Base-by-base conservation (phyloP, 2,888 invertebrate species). In the Tridacna crocea region DNA sequence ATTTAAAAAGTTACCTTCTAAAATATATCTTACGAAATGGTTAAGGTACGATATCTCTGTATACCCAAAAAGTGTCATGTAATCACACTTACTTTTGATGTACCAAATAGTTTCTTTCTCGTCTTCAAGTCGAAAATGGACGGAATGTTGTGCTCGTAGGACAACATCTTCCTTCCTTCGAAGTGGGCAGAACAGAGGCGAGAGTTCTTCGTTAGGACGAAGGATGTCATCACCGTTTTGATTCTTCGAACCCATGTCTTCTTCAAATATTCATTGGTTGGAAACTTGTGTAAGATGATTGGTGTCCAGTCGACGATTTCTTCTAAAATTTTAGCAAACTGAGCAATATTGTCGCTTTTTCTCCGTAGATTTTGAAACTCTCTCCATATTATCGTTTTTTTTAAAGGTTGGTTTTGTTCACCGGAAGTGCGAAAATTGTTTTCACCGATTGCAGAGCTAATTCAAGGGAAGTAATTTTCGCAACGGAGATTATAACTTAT, bases 191-290 rank as follows among this genome's bases (percentile, higher is more conserved):
- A 61, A 22, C 61, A 61, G 19, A 61, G 19, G 61, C 61, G 61
- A n/a, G 61, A 61, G 10, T 61, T 61, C 61, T 61, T 61, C 22
- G 61, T 61, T 61, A 61, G 61, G 61, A 61, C 61, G 61, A 61
- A 61, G 19, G 61, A n/a, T 61, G 13, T 22, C 61, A 61, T 61
- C 22, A 61, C 61, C 61, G 61, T 61, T 61, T 61, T 61, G 22
- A 61, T 61, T 61, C 61, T 19, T 17, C 61, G 61, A 22, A 61
- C 61, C 61, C 61, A 61, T 22, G 61, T 61, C 61, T 61, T 61
- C 61, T 61, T 61, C 61, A 61, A 22, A 61, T n/a, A n/a, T 22
- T 61, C 61, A 61, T 61, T 17, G 61, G 61, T 22, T 61, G 61
- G 61, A 22, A 61, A 61, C 61, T 61, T 61, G 22, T 61, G 61